Evolutionary conservation across 2,797 vertebrate genomes (phyloP).

Genomic region (Monodelphis domestica): DNA sequence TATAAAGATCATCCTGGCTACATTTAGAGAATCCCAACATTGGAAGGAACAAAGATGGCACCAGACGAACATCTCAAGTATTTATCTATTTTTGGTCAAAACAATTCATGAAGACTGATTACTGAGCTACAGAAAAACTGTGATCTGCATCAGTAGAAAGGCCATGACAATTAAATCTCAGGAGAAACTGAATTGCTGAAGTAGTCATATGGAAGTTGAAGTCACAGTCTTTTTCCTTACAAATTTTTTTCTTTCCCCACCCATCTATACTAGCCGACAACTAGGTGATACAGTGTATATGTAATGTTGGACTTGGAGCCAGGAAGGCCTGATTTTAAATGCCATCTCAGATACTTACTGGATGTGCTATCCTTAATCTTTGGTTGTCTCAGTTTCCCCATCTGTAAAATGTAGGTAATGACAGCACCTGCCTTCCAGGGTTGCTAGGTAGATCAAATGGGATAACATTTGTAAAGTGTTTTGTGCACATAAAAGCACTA

Average conservation of each 20-base stretch:
- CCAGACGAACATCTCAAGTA: neutral
- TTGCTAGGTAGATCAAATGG: neutral
- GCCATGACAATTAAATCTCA: neutral
- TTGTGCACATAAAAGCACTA: neutral
- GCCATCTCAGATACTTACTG: neutral
- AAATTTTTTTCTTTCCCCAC: conserved; percentile 40
- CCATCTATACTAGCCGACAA: neutral
- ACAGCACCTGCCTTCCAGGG: neutral
- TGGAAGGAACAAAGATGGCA: neutral
- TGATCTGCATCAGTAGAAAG: neutral
- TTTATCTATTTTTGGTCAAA: neutral
- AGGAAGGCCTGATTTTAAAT: neutral
- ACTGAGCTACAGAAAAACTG: neutral
- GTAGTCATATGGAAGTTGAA: neutral
- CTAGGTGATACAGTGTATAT: neutral
- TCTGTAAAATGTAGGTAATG: neutral
- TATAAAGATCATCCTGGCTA: neutral
- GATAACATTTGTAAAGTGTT: neutral
- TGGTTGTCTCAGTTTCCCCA: neutral
- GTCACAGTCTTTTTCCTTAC: conserved; percentile 3
- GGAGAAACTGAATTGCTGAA: neutral
- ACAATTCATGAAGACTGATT: neutral
- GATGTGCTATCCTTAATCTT: neutral
- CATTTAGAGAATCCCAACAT: neutral
- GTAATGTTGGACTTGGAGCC: neutral